A percentile compares a stretch with the other conserved stretches of the same genome.
phyloP scores from a whole-genome alignment of 2,888 invertebrate species.

The Dasypolia templi region DNA sequence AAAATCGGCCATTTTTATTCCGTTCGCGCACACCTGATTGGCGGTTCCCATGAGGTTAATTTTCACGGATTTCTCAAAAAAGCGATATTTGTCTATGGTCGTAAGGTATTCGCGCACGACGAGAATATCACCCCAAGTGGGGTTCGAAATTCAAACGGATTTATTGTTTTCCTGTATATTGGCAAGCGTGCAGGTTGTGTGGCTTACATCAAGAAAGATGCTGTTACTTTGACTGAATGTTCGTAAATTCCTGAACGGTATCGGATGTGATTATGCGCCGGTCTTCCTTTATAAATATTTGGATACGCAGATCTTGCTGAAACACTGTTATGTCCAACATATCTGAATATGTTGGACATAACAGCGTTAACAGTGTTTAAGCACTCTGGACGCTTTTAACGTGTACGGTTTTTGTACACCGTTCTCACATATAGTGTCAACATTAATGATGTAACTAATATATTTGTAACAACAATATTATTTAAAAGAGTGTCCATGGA shows the following conservation, averaged over 20 bases:
- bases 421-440: too few species aligned
- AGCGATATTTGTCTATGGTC: conserved; percentile 75
- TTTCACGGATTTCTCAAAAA: conserved; percentile 85
- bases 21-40: conserved; percentile 84
- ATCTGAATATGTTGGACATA: too few species aligned
- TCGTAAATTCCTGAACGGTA: conserved; percentile 51
- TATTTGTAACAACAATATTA: too few species aligned
- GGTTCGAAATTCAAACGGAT: conserved; percentile 60
- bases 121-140: conserved; percentile 54
- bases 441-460: too few species aligned
- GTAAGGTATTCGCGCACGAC: conserved; percentile 61
- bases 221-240: conserved; percentile 48
- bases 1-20: conserved; percentile 89
- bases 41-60: conserved; percentile 89
- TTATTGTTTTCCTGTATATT: conserved; percentile 60
- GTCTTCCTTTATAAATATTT: conserved; percentile 59
- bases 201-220: conserved; percentile 55
- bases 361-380: too few species aligned
- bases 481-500: too few species aligned
- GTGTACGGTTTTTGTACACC: too few species aligned
- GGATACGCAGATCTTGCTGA: conserved; percentile 38
- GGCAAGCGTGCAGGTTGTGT: conserved; percentile 48
- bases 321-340: conserved; percentile 22
- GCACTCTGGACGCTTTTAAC: too few species aligned
- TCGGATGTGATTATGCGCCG: conserved; percentile 51